A percentile compares a stretch with the other conserved stretches of the same genome.
phyloP scores from a whole-genome alignment of 1,140 invertebrate genomes.

The Zaprionus africanus region DNA sequence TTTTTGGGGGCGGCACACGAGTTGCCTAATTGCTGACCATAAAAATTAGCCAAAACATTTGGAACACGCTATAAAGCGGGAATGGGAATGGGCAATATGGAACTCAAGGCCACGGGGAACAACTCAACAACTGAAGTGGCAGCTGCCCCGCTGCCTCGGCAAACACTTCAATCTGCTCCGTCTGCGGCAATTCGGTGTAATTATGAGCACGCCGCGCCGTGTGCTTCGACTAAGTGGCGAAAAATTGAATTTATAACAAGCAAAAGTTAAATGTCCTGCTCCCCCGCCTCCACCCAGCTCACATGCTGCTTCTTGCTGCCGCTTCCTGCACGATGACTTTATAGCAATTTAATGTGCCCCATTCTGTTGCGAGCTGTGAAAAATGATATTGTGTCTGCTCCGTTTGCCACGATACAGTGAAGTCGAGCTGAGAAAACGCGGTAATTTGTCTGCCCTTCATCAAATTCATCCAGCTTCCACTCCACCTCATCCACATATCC shows the following conservation, averaged over 20 bases:
- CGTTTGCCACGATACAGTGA: slow-evolving; percentile 16
- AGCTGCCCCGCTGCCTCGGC: not conserved
- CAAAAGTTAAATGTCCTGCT: slow-evolving; percentile 63
- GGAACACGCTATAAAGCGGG: slow-evolving; percentile 52
- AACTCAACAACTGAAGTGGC: too few species aligned
- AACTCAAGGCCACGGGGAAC: too few species aligned
- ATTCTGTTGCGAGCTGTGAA: slow-evolving; percentile 53
- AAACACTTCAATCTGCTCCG: slow-evolving; percentile 3
- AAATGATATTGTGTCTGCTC: slow-evolving; percentile 61
- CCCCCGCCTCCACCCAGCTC: slow-evolving; percentile 1
- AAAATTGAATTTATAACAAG: slow-evolving; percentile 80
- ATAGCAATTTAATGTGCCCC: slow-evolving; percentile 76
- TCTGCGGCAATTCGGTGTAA: slow-evolving; percentile 2
- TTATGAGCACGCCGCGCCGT: slow-evolving; percentile 34
- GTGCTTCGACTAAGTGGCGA: slow-evolving; percentile 21
- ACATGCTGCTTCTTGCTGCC: slow-evolving; percentile 35
- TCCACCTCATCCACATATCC: slow-evolving; percentile 16
- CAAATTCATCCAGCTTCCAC: slow-evolving; percentile 25
- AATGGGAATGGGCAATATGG: not conserved
- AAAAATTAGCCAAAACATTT: slow-evolving; percentile 61
- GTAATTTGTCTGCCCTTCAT: slow-evolving; percentile 66
- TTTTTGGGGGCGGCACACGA: slow-evolving; percentile 49
- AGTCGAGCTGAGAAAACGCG: slow-evolving; percentile 23
- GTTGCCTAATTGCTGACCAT: slow-evolving; percentile 68
- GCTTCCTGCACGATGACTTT: slow-evolving; percentile 65